A percentile compares a stretch with the other conserved stretches of the same genome.
Evolutionary conservation across 2,113 vertebrate species (phyloP).

Genomic region (Pongo pygmaeus): DNA sequence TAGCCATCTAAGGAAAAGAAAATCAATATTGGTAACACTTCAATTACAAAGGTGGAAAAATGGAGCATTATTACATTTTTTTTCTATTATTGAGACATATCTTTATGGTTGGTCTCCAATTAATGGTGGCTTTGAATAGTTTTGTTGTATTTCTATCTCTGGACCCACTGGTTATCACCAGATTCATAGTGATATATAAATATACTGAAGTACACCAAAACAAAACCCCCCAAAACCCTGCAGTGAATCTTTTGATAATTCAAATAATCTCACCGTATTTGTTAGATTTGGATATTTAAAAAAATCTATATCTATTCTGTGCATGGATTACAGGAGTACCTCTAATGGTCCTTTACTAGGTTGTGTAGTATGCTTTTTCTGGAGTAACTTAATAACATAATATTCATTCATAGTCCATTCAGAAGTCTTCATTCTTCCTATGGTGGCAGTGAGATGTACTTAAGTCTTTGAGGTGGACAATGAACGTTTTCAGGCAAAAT

Average conservation of each 20-base stretch:
- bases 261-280: not conserved
- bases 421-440: not conserved
- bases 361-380: not conserved
- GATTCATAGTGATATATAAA: not conserved
- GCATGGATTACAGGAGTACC: not conserved
- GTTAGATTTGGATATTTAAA: not conserved
- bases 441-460: not conserved
- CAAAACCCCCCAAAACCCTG: not conserved
- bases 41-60: not conserved
- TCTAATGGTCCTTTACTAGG: not conserved
- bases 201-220: not conserved
- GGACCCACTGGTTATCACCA: not conserved
- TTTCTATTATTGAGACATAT: not conserved
- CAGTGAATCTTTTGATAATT: conserved; percentile 27
- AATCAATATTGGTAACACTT: not conserved
- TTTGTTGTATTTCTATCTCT: not conserved
- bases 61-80: not conserved
- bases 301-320: not conserved
- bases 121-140: not conserved
- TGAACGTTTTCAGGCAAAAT: not conserved
- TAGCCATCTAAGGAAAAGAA: conserved; percentile 1
- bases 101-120: not conserved
- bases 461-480: not conserved
- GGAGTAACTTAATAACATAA: conserved; percentile 5
- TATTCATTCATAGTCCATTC: not conserved